These are phyloP conservation scores for Megaleporinus macrocephalus DNA, from an alignment of 2,113 vertebrate genomes.

Conservation along the genomic window DNA sequence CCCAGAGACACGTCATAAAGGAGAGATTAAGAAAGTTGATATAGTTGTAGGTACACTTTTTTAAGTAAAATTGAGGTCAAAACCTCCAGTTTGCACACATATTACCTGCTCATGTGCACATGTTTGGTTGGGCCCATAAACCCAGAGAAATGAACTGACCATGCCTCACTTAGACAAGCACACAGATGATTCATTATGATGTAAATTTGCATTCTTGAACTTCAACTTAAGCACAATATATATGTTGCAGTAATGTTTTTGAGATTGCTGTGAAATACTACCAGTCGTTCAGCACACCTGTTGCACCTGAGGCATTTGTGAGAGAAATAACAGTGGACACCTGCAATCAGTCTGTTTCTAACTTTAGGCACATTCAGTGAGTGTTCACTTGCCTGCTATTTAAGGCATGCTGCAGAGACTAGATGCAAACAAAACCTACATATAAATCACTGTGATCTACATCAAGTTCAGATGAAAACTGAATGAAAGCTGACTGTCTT, in stretches of 20 bases:
- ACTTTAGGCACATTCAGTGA: not conserved
- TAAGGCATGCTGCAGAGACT: not conserved
- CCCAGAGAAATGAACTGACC: not conserved
- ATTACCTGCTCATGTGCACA: not conserved
- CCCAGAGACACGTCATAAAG: not conserved
- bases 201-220: not conserved
- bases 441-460: too few relatives aligned
- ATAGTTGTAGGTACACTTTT: not conserved
- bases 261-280: not conserved
- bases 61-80: not conserved
- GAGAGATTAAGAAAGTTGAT: not conserved
- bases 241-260: not conserved
- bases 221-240: not conserved
- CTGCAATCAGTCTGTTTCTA: not conserved
- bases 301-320: slow-evolving; percentile 1
- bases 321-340: not conserved
- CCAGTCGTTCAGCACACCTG: not conserved
- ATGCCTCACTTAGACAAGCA: not conserved
- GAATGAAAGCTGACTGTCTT: too few relatives aligned
- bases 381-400: not conserved
- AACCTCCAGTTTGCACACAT: not conserved
- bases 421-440: not conserved
- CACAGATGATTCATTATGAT: not conserved
- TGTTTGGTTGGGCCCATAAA: slow-evolving; percentile 7
- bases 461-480: too few relatives aligned